Conservation (phyloP, 2,797 vertebrate genomes). For the Nannoperca obscura region DNA sequence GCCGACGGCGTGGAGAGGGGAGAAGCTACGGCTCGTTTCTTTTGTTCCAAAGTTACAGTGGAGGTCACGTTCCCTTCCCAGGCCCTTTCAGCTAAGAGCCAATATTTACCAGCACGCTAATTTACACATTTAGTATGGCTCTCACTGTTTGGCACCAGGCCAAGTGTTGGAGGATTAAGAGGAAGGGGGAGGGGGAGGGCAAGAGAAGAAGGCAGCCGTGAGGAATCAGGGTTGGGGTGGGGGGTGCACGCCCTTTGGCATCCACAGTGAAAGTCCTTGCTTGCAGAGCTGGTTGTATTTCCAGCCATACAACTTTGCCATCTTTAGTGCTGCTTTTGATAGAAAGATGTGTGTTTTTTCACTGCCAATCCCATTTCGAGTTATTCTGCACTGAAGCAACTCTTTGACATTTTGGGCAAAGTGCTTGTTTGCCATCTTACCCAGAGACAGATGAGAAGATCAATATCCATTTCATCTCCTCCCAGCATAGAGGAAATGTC, state of each 20-base stretch:
- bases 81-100: slow-evolving; percentile 57
- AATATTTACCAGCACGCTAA: slow-evolving; percentile 71
- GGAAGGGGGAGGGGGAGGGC: slow-evolving; percentile 1
- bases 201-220: slow-evolving; percentile 26
- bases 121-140: slow-evolving; percentile 72
- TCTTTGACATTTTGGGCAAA: slow-evolving; percentile 19
- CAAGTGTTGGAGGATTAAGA: slow-evolving; percentile 33
- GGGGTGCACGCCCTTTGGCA: slow-evolving; percentile 1
- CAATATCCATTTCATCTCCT: slow-evolving; percentile 28
- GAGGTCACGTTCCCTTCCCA: slow-evolving; percentile 69
- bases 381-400: background rate
- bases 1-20: slow-evolving; percentile 36
- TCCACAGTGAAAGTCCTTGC: background rate
- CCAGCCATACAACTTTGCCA: background rate
- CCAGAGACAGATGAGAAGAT: slow-evolving; percentile 27
- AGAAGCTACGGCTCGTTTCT: slow-evolving; percentile 65
- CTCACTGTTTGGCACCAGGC: slow-evolving; percentile 59
- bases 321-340: background rate
- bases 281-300: background rate
- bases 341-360: background rate
- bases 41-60: slow-evolving; percentile 69
- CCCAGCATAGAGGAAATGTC: slow-evolving; percentile 19
- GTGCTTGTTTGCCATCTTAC: slow-evolving; percentile 23
- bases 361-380: background rate
- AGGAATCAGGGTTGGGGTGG: slow-evolving; percentile 19